Evolutionary conservation across 2,888 invertebrate genomes (phyloP), one percentile per base, ranked within the genome.

Genomic region (Petrolisthes manimaculis): DNA sequence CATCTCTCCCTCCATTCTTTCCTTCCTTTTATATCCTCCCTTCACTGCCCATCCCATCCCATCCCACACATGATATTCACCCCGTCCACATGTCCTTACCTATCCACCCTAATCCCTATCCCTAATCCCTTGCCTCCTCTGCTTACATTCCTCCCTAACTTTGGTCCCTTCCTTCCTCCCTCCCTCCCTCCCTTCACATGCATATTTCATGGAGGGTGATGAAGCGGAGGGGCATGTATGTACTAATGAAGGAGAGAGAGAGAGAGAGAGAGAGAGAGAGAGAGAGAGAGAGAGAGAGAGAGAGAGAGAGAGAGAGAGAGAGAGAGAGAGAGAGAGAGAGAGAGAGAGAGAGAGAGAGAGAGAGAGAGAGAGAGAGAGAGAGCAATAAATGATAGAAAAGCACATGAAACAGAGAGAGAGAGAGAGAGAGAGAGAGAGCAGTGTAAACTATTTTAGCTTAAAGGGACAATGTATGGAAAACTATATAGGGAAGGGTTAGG

Each of bases 191-290:
- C 61, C 61, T 61, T 18, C 21, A 1, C 71, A 71, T 71, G 71
- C 21, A 71, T n/a, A 6, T 71, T 71, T 71, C 71, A 71, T 71
- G 71, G 21, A 6, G 71, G 21, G 71, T 12, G n/a, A 71, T 71
- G 71, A 4, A 18, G 71, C 71, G 71, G 4, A 5, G 6, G 6
- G 21, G 61, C 6, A 61, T n/a, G n/a, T 3, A 9, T 61, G 18
- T 61, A 61, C 18, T 61, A 61, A 61, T 74, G 80, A 80, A 55
- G 55, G 80, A 80, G 80, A 80, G 80, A 80, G 80, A 80, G 80
- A 80, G 80, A 80, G 80, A 80, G 80, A 80, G 80, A 80, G 55
- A 55, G 80, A 55, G 80, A 55, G 80, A 55, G 54, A 80, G 80
- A 55, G 51, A 51, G 51, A 78, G 51, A 14, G 78, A 78, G 37